Evolutionary conservation across 2,113 vertebrate species (phyloP), one percentile per base, ranked within the genome.

Genomic region (Platycercus adscitus): DNA sequence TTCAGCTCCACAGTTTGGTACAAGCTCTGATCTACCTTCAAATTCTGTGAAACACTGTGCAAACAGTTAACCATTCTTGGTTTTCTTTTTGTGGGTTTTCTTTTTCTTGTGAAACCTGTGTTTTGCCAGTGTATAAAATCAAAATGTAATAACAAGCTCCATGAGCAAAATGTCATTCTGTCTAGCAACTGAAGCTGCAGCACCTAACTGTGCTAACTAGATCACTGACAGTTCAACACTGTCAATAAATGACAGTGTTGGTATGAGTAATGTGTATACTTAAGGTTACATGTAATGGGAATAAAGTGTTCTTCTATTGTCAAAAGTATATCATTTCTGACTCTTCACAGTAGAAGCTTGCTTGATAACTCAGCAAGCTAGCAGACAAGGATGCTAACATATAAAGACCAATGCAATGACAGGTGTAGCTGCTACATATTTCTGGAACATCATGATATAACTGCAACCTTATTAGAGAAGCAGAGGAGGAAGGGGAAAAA

Each of bases 221-320:
- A 93, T 84, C 88, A 94, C 84, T 79, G 43, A 60, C 79, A 85
- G 84, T 85, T 96, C 61, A 75, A 89, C 78, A 63, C 76, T 88
- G 76, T 93, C 95, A 96, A 96, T 96, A 97, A 97, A 96, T 95
- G 81, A 88, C 95, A 94, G 87, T 85, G 77, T 49, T 73, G 60
- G 66, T 97, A 93, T 93, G 93, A 97, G 79, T 94, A 96, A 97
- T 94, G 44, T 95, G 60, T 97, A 92, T 96, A 92, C 81, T 96
- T 97, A 96, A 81, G 85, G 79, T 44, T 85, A 91, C 65, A 50
- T 72, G 69, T 96, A 97, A 94, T 85, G 73, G 79, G 82, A 95
- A 94, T 96, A 93, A 97, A 97, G 44, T 91, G 82, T 66, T 95
- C 46, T 89, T 86, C 55, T 88, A 15, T 89, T 92, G 66, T 95